Conservation (phyloP, 2,888 invertebrate genomes). For the Branchipolynoe longqiensis region DNA sequence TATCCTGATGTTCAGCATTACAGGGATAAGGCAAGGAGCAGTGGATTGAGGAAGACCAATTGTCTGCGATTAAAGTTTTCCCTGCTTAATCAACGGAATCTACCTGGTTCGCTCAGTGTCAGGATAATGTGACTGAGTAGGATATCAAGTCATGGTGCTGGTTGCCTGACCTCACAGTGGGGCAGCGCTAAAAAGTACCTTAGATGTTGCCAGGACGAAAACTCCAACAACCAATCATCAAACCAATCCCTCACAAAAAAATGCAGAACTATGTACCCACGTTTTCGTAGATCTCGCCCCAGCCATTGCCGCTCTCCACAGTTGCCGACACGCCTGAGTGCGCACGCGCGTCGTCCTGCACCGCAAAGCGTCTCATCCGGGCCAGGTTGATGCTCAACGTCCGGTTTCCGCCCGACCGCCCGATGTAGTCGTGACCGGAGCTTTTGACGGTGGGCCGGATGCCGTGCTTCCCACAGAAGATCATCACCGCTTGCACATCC, state of each 20-base stretch:
- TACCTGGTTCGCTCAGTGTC: no score
- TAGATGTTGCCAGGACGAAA: no score
- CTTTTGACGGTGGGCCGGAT: conserved; percentile 39
- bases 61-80: no score
- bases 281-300: conserved; percentile 18
- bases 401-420: background rate
- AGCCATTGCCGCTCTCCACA: conserved; percentile 25
- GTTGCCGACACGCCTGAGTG: conserved; percentile 23
- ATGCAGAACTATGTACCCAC: background rate
- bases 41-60: no score
- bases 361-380: background rate
- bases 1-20: no score
- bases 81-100: no score
- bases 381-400: conserved; percentile 26
- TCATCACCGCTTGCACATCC: background rate
- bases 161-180: no score
- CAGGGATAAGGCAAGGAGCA: no score
- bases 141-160: no score
- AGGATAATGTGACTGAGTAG: no score
- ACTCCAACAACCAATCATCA: no score
- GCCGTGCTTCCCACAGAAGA: conserved; percentile 7
- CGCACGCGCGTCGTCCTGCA: background rate
- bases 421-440: conserved; percentile 46
- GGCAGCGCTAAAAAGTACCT: no score
- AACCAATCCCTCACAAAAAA: background rate